Base-by-base conservation (phyloP, 30 jellyfish, hydroid and myxozoan genomes). In the Sanderia malayensis region DNA sequence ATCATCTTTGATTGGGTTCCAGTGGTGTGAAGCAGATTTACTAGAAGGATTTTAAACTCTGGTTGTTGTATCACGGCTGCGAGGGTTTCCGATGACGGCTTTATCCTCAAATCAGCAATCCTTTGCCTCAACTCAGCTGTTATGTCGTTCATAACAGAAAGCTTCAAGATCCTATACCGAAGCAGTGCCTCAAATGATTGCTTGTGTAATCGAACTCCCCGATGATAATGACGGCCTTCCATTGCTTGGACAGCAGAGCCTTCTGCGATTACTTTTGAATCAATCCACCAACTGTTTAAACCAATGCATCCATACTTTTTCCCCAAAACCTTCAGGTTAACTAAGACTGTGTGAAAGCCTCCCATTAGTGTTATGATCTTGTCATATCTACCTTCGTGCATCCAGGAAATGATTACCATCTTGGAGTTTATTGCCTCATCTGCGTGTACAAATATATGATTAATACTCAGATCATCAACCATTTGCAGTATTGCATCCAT, bases 161-260 rank as follows among this genome's bases (percentile, higher is more conserved):
- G 52, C 6, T 6, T 37, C 52, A 4, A 4, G 6, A 60, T 31
- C 46, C 77, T 8, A 59, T 53, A 59, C 45, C 46, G 77, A 29
- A 73, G 46, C 57, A 72, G 84, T 3, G 74, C 74, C 61, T 72
- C 63, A 72, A 72, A 57, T 24, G 74, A 24, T 34, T 72, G 70
- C 55, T 70, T 70, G 70, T 70, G 82, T 15, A 47, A 26, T 23
- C 82, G 71, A 18, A 74, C n/a, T 4, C 78, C 17, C 24, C 86
- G 29, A 44, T 20, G 69, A 25, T 74, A 74, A 24, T 61, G 86
- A 8, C 58, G 67, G 31, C 79, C 78, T 44, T 59, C 86, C 67
- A 60, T 0, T 58, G 86, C 86, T 61, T 74, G 86, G 44, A 17
- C 70, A 34, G 78, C 86, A 58, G 78, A 60, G 31, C 78, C 86